Evolutionary conservation across 64 coral and sea anemone genomes (phyloP).

Genomic region (Montipora efflorescens): DNA sequence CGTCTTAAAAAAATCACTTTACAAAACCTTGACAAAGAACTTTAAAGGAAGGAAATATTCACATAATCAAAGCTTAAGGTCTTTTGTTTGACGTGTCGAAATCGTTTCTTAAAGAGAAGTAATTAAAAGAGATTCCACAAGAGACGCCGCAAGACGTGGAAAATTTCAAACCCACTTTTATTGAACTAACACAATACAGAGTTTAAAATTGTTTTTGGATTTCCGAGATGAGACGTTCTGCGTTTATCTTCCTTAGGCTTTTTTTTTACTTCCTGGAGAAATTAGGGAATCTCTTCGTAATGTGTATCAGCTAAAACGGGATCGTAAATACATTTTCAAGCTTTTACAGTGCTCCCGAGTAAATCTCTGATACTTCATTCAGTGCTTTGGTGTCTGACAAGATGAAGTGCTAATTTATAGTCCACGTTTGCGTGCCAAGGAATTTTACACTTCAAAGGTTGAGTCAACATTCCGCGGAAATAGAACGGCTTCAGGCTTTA

Average conservation of each 20-base stretch:
- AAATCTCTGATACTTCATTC: background rate
- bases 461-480: background rate
- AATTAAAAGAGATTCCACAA: slow-evolving; percentile 5
- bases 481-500: background rate
- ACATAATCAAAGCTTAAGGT: slow-evolving; percentile 11
- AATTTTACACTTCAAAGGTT: slow-evolving; percentile 19
- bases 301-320: background rate
- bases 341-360: background rate
- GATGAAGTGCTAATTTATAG: background rate
- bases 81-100: background rate
- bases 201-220: too few species aligned
- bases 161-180: too few species aligned
- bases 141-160: background rate
- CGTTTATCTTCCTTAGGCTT: background rate
- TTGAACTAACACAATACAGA: too few species aligned
- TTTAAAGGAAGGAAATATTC: slow-evolving; percentile 10
- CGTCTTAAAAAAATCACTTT: slow-evolving; percentile 6
- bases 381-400: background rate
- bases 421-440: background rate
- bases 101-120: background rate
- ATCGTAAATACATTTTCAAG: background rate
- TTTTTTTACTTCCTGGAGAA: background rate
- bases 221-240: background rate
- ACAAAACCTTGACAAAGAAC: background rate
- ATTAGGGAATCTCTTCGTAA: background rate